A percentile compares a stretch with the other conserved stretches of the same genome.
These are phyloP conservation scores for Drosophila paracracens DNA, from an alignment of 2,888 invertebrate genomes.

Conservation along the genomic window DNA sequence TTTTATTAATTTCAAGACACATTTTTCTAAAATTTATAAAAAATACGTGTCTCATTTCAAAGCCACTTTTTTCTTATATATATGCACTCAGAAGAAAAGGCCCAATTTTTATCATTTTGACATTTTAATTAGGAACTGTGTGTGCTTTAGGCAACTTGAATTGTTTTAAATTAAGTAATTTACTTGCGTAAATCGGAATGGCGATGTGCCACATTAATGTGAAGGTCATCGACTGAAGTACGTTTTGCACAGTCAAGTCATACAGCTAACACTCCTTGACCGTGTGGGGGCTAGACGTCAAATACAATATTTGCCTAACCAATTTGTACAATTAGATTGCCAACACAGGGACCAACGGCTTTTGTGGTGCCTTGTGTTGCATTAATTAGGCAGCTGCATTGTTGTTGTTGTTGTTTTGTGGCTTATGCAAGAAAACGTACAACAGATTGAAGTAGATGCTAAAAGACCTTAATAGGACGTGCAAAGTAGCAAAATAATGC, in stretches of 20 bases:
- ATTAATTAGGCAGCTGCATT: slow-evolving; percentile 53
- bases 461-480: slow-evolving; percentile 8
- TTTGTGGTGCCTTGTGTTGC: slow-evolving; percentile 46
- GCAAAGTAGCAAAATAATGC: slow-evolving; percentile 5
- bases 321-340: slow-evolving; percentile 55
- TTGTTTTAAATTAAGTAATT: slow-evolving; percentile 15
- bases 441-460: slow-evolving; percentile 5
- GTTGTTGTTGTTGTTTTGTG: slow-evolving; percentile 1
- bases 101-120: slow-evolving; percentile 1
- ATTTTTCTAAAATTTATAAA: background rate
- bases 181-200: slow-evolving; percentile 8
- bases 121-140: slow-evolving; percentile 65
- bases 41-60: background rate
- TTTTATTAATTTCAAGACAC: background rate
- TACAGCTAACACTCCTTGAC: background rate
- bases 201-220: slow-evolving; percentile 23
- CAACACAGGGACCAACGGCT: slow-evolving; percentile 6
- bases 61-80: too few relatives aligned
- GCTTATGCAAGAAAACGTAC: slow-evolving; percentile 60
- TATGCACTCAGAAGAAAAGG: too few relatives aligned
- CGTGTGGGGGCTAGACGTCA: background rate
- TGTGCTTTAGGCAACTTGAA: background rate
- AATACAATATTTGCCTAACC: slow-evolving; percentile 46
- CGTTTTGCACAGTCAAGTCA: slow-evolving; percentile 7
- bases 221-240: slow-evolving; percentile 53